Percentiles rank a stretch among this genome's conserved stretches.
These are phyloP conservation scores for Conchocele bisecta DNA, from an alignment of 2,888 invertebrate species.

Conservation along the genomic window DNA sequence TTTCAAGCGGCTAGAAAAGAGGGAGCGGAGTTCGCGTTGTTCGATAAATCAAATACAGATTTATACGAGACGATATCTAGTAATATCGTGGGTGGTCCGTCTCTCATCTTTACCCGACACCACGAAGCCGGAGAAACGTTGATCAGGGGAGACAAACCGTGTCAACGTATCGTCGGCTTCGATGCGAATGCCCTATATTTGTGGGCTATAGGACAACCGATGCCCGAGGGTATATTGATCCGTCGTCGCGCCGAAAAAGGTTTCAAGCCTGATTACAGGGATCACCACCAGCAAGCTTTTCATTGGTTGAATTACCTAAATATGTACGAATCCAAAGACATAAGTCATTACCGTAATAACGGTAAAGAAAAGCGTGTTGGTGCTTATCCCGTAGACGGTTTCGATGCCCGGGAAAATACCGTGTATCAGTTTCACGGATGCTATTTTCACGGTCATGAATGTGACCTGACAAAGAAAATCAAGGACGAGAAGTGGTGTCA, in stretches of 20 bases:
- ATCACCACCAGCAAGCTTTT: constrained; percentile 1
- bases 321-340: not conserved
- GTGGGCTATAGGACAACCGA: constrained; percentile 19
- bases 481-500: not conserved
- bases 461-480: too few relatives aligned
- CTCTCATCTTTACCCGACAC: constrained; percentile 24
- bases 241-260: constrained; percentile 8
- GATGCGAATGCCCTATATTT: constrained; percentile 40
- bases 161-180: constrained; percentile 23
- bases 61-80: constrained; percentile 18
- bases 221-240: constrained; percentile 37
- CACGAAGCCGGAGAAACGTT: constrained; percentile 11
- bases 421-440: constrained; percentile 12
- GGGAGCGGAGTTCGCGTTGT: constrained; percentile 21
- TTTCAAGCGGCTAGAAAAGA: not conserved
- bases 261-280: constrained; percentile 20
- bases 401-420: not conserved
- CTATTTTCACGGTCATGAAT: constrained; percentile 16
- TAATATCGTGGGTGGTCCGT: constrained; percentile 25
- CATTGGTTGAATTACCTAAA: constrained; percentile 43
- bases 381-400: constrained; percentile 39
- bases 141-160: constrained; percentile 10
- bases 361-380: constrained; percentile 30
- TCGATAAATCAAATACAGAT: constrained; percentile 11
- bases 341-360: constrained; percentile 33